phyloP scores from a whole-genome alignment of 2,888 invertebrate species.

The Drosophila eohydei region DNA sequence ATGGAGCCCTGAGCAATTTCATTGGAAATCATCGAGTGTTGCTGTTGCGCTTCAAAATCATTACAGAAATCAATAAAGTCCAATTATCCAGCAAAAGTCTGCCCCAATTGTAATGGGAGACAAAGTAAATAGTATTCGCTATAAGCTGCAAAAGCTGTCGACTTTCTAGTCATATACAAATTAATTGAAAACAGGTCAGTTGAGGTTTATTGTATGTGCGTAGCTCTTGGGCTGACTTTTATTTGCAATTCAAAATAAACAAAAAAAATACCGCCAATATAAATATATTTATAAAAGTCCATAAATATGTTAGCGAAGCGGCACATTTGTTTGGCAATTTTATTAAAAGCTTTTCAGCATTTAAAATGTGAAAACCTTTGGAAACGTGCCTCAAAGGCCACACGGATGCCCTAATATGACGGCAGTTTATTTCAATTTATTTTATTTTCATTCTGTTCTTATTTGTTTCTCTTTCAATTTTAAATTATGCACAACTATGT shows the following conservation, averaged over 20 bases:
- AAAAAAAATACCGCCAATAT: too few relatives aligned
- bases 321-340: constrained; percentile 61
- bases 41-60: constrained; percentile 17
- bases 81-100: constrained; percentile 8
- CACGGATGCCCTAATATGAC: constrained; percentile 50
- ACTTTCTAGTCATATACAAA: neutral
- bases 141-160: neutral
- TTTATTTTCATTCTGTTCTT: constrained; percentile 10
- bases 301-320: constrained; percentile 46
- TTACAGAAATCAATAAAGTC: constrained; percentile 36
- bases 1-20: constrained; percentile 41
- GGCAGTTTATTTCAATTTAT: constrained; percentile 62
- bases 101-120: neutral
- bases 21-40: constrained; percentile 43
- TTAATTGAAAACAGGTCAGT: constrained; percentile 6
- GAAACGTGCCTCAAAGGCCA: constrained; percentile 60
- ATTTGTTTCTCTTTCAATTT: constrained; percentile 33
- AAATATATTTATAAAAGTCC: constrained; percentile 28
- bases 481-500: constrained; percentile 68
- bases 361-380: constrained; percentile 64
- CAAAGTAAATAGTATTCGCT: neutral
- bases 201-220: neutral
- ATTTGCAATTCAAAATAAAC: constrained; percentile 30
- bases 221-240: constrained; percentile 4
- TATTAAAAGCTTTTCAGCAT: constrained; percentile 64